Base-by-base conservation (phyloP, 2,113 vertebrate genomes). In the Sinosuthora webbiana region DNA sequence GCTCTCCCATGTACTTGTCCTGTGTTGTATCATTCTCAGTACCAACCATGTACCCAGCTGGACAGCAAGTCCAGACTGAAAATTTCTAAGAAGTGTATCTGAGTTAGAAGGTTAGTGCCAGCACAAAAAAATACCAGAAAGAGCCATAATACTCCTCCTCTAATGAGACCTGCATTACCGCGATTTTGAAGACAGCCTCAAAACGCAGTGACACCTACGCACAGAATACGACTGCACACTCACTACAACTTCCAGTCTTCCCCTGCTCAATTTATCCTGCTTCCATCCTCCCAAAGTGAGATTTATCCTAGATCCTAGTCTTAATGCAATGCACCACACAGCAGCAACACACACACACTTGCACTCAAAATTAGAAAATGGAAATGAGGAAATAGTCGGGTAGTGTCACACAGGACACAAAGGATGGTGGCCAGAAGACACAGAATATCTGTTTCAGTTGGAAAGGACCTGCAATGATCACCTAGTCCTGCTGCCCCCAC, bases 151-250 rank as follows among this genome's bases (percentile, higher is more conserved):
- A 15, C 1, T 69, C 9, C 45, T 84, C 31, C 52, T n/a, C 52
- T n/a, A 53, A 55, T 10, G 11, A 55, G 20, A 75, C 30, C 18
- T 55, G 25, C 56, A 30, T 55, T 82, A 71, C 15, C 1, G 1
- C 33, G 55, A 2, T 69, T 55, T 56, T 79, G 85, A 94, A 85
- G 63, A 16, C 52, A 79, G 45, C 14, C 62, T 90, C 49, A 39
- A 57, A 94, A 64, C 0, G 0, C 37, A 70, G 39, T 57, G 56
- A 44, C 5, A 82, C 30, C n/a, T 17, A 33, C 0, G 0, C 49
- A 79, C 30, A 33, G 21, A 79, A 13, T 6, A 62, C 12, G 16
- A 71, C 47, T 55, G 41, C 27, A 71, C 5, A 53, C 33, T 37
- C 56, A 55, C 30, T 64, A 28, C 35, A 81, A 42, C 35, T 50